A percentile compares a stretch with the other conserved stretches of the same genome.
Conservation (phyloP, 2,888 invertebrate species). For the Tetanocera ferruginea region DNA sequence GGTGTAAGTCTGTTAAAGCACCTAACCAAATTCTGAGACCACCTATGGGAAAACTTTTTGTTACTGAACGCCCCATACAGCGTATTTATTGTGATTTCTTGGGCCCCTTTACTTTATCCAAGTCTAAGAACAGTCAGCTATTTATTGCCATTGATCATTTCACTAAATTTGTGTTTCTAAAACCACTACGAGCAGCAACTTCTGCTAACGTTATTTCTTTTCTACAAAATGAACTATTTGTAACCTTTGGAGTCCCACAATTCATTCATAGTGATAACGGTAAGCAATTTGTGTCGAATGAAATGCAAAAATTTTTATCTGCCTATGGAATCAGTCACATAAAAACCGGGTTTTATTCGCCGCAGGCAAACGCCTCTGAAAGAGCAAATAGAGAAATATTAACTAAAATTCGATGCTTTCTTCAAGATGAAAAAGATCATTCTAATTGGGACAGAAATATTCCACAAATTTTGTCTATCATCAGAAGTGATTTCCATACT, state of each 20-base stretch:
- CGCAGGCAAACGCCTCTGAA: neutral
- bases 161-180: neutral
- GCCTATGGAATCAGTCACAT: neutral
- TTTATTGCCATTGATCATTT: neutral
- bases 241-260: neutral
- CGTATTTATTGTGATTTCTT: neutral
- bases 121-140: neutral
- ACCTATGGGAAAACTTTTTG: neutral
- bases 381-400: constrained; percentile 23
- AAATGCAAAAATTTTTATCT: neutral
- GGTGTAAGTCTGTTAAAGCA: neutral
- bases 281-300: neutral
- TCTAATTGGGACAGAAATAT: constrained; percentile 35
- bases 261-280: neutral
- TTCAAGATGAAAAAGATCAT: constrained; percentile 21
- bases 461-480: constrained; percentile 10
- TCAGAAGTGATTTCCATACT: constrained; percentile 34
- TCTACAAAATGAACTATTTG: neutral
- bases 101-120: neutral
- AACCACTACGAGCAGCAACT: neutral
- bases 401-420: constrained; percentile 23
- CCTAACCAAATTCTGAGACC: neutral
- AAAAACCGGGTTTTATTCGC: neutral
- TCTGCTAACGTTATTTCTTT: neutral
- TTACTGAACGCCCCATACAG: neutral